Base-by-base conservation (phyloP, 2,113 vertebrate species). In the Neolamprologus cancellatus region DNA sequence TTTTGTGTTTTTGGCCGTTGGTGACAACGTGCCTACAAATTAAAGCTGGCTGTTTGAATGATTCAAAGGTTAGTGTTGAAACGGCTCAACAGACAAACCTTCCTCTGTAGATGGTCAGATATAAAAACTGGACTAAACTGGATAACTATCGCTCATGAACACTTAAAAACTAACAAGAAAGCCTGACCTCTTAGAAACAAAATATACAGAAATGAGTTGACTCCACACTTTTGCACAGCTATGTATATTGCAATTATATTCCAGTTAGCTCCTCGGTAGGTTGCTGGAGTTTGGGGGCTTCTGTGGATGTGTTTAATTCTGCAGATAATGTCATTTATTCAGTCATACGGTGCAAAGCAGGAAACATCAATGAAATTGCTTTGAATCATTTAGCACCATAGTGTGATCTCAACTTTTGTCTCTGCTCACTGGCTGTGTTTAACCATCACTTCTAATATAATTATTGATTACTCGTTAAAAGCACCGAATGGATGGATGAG, bases 11-110 rank as follows among this genome's bases (percentile, higher is more conserved):
- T 64, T 64, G 59, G 4, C 32, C 0, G 1, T 36, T 5, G 1
- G 59, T 36, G 18, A 36, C 18, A 64, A 64, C 4, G 1, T 64
- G 32, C 32, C 32, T 36, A 64, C 30, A 13, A 13, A 20, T 66
- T 0, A 20, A 39, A 20, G 61, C 0, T 23, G 34, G 7, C 34
- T 39, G 34, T 66, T 39, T 14, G 34, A 41, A 69, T 41, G n/a
- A 41, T 23, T 8, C 59, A 64, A 0, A 41, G 64, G n/a, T 23
- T 23, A 41, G 64, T 6, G n/a, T 41, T 69, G 20, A 41, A 69
- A 39, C 0, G n/a, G 64, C 7, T 41, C 12, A 69, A 23, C 3
- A 41, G 36, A 69, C 12, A 69, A 69, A 69, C n/a, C 0, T 69
- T 44, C 64, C 64, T 71, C 36, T 44, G 36, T 1, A 41, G 12